Base-by-base conservation (phyloP, 1,140 invertebrate genomes). In the Ptiloglossa arizonensis region DNA sequence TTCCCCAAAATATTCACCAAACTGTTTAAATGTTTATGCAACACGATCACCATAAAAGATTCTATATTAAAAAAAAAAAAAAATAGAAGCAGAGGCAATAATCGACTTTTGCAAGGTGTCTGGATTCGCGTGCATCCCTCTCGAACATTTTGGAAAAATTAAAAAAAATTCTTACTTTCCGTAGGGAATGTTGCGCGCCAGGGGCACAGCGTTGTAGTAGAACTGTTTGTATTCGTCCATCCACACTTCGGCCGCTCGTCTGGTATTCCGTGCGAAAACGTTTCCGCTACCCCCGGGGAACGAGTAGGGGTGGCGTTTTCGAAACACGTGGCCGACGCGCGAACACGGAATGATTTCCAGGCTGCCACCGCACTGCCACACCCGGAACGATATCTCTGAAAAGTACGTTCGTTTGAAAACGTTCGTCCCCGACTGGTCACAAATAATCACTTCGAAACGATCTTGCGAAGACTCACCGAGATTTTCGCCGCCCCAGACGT, bases 281-380 rank as follows among this genome's bases (percentile, higher is more conserved):
- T 97, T 97, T 22, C 97, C 97, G 52, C 97, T 97, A 9, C 97
- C 97, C 1, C 98, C 97, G 0, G 97, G 97, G 93, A 98, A 99
- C 50, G 97, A 97, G 91, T 99, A 99, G 0, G 98, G 98, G 91
- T 98, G 98, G 60, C 97, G 95, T 92, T 99, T 99, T 13, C 98
- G 94, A 92, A 97, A 96, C 59, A 98, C 96, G 93, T 98, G 98
- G 1, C 97, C 98, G 19, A 97, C 96, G 27, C 97, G 94, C 52
- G 97, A 98, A 90, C 98, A 99, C 0, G 98, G 98, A 41, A 98
- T 97, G 79, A 99, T 98, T 93, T 98, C 97, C 63, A 99, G 91
- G 75, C 96, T 97, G 22, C 98, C 98, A 5, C 98, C 98, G 88
- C 98, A 99, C 92, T 98, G 98, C 98, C 97, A 98, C n/a, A 98